Percentiles rank a stretch among this genome's conserved stretches.
Conservation (phyloP, 2,888 invertebrate species). For the Acleris literana region DNA sequence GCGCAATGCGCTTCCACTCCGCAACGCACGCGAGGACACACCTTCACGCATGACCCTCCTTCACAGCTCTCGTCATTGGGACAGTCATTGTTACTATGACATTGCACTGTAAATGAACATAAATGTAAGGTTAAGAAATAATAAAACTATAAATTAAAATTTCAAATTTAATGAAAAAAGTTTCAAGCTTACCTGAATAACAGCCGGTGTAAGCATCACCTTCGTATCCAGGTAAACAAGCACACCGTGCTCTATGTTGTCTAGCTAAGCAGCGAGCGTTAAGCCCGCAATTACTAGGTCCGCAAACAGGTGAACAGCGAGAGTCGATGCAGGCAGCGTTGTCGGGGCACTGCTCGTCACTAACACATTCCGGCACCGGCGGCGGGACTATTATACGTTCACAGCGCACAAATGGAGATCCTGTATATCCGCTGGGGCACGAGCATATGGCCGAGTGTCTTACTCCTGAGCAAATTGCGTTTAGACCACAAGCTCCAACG, state of each 20-base stretch:
- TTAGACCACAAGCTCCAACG: slow-evolving; percentile 91
- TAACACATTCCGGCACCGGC: slow-evolving; percentile 89
- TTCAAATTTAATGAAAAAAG: slow-evolving; percentile 2
- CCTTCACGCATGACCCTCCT: slow-evolving; percentile 90
- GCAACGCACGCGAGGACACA: slow-evolving; percentile 91
- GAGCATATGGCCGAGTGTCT: slow-evolving; percentile 91
- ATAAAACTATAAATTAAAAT: background rate
- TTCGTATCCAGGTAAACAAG: slow-evolving; percentile 91
- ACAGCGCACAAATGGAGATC: slow-evolving; percentile 91
- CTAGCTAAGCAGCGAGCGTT: slow-evolving; percentile 91
- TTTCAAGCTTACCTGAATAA: slow-evolving; percentile 83
- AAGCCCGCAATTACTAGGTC: slow-evolving; percentile 87
- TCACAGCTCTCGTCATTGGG: slow-evolving; percentile 92
- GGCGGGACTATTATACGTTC: slow-evolving; percentile 63
- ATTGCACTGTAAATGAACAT: slow-evolving; percentile 86
- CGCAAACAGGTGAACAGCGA: slow-evolving; percentile 90
- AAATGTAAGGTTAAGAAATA: background rate
- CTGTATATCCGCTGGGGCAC: slow-evolving; percentile 90
- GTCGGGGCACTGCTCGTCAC: slow-evolving; percentile 91
- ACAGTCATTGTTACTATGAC: slow-evolving; percentile 93
- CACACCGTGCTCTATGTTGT: slow-evolving; percentile 91
- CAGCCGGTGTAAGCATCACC: slow-evolving; percentile 92
- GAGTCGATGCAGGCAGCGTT: slow-evolving; percentile 92
- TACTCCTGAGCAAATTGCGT: slow-evolving; percentile 90
- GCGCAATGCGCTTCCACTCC: slow-evolving; percentile 91